Percentiles rank a stretch among this genome's conserved stretches.
These are phyloP conservation scores for Prunella fulvescens DNA, from an alignment of 2,113 vertebrate species.

Conservation along the genomic window DNA sequence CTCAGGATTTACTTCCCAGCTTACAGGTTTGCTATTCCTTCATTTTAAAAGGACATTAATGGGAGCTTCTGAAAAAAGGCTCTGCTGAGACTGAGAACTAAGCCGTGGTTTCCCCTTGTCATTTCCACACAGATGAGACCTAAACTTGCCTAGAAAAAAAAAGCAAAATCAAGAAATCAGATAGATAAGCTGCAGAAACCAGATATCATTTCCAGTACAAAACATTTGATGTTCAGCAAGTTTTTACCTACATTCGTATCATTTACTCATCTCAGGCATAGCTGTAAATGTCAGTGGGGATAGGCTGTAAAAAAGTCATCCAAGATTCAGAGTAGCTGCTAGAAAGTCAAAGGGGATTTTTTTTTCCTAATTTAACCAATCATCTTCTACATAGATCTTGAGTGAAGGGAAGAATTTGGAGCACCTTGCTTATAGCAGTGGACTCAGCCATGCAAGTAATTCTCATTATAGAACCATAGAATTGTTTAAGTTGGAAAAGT, in stretches of 20 bases:
- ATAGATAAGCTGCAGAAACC: background rate
- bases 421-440: background rate
- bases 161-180: background rate
- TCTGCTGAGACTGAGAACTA: conserved; percentile 10
- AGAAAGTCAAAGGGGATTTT: background rate
- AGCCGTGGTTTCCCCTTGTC: background rate
- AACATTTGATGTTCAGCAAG: background rate
- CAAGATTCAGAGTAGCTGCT: background rate
- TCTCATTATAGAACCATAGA: background rate
- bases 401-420: fast-evolving
- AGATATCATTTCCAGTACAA: background rate
- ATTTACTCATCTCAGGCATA: background rate
- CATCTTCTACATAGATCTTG: background rate
- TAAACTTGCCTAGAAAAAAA: background rate
- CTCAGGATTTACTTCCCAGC: background rate
- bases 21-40: background rate
- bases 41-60: background rate
- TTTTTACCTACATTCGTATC: background rate
- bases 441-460: background rate
- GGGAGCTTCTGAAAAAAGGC: background rate
- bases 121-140: background rate
- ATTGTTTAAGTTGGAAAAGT: background rate
- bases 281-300: background rate
- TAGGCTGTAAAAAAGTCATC: background rate
- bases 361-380: background rate